phyloP scores from a whole-genome alignment of 2,888 invertebrate species.

The Atethmia centrago region DNA sequence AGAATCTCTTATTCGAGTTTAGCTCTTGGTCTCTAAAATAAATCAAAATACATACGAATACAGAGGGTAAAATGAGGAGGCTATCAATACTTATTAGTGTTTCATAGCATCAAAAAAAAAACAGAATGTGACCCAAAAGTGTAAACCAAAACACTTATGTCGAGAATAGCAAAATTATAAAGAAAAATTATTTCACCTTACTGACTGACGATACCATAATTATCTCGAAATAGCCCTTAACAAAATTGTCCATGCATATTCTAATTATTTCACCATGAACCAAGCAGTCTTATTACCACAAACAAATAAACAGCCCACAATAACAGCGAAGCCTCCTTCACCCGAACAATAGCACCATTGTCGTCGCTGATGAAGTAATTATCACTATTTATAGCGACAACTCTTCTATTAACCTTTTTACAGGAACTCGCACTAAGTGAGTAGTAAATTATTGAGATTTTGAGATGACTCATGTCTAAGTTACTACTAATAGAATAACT shows the following conservation, averaged over 20 bases:
- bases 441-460: conserved; percentile 16
- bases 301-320: conserved; percentile 11
- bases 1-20: neutral
- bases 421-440: conserved; percentile 37
- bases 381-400: conserved; percentile 47
- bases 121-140: too few species aligned
- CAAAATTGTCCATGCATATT: too few species aligned
- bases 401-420: conserved; percentile 47
- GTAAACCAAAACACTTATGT: neutral
- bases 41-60: neutral
- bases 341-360: conserved; percentile 51
- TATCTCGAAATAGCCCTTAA: neutral
- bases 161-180: neutral
- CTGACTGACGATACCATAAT: too few species aligned
- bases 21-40: neutral
- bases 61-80: neutral
- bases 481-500: too few species aligned
- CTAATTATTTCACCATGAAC: neutral
- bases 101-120: too few species aligned
- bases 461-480: conserved; percentile 13
- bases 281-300: neutral
- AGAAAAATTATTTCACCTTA: neutral
- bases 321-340: conserved; percentile 45
- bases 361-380: conserved; percentile 60
- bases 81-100: too few species aligned